These are phyloP conservation scores for Cephus pygmeus DNA, from an alignment of 2,888 invertebrate species.

Conservation along the genomic window DNA sequence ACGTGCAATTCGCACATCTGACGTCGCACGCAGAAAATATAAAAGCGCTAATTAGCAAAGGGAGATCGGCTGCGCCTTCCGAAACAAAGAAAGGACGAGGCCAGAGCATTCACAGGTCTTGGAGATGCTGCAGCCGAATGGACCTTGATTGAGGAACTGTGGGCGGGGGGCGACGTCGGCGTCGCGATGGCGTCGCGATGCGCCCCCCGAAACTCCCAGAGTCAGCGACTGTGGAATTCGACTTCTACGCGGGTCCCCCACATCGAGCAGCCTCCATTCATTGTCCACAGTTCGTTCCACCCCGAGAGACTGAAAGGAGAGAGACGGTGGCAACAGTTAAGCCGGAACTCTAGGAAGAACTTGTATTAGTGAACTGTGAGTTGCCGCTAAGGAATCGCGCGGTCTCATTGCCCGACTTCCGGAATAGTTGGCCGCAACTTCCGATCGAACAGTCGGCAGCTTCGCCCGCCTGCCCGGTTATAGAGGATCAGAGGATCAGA, in stretches of 20 bases:
- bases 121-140: too few relatives aligned
- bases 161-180: conserved; percentile 32
- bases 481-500: too few relatives aligned
- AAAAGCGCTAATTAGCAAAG: too few relatives aligned
- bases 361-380: conserved; percentile 56
- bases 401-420: conserved; percentile 33
- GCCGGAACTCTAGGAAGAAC: conserved; percentile 45
- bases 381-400: conserved; percentile 47
- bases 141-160: too few relatives aligned
- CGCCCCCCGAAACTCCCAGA: conserved; percentile 31
- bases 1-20: too few relatives aligned
- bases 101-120: too few relatives aligned
- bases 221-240: too few relatives aligned
- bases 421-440: conserved; percentile 39
- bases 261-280: not conserved
- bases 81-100: too few relatives aligned
- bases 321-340: conserved; percentile 32
- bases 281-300: not conserved
- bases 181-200: conserved; percentile 17
- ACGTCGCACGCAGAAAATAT: too few relatives aligned
- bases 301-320: not conserved
- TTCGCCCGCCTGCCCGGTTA: too few relatives aligned
- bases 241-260: not conserved
- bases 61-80: too few relatives aligned
- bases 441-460: conserved; percentile 1